phyloP scores from a whole-genome alignment of 2,797 vertebrate genomes.

The Melanogrammus aeglefinus region DNA sequence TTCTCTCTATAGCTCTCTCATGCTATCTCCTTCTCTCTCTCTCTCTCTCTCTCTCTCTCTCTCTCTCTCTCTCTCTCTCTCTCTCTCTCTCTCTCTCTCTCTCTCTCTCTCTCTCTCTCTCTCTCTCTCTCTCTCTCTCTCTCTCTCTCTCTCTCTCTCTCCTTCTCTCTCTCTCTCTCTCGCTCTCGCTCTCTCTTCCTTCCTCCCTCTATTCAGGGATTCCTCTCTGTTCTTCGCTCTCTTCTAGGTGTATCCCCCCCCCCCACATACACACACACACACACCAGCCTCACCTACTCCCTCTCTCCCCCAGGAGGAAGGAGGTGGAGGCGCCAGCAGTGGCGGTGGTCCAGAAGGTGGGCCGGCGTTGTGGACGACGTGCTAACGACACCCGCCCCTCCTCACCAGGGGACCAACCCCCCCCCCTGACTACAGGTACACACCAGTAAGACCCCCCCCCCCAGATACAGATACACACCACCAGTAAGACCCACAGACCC shows the following conservation, averaged over 20 bases:
- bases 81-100: too few relatives aligned
- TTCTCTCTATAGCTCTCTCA: too few relatives aligned
- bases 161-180: too few relatives aligned
- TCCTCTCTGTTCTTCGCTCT: background rate
- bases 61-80: too few relatives aligned
- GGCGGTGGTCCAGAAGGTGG: background rate
- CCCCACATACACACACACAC: background rate
- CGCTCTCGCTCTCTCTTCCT: background rate
- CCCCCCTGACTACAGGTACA: background rate
- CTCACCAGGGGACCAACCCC: background rate
- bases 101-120: too few relatives aligned
- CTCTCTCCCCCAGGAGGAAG: background rate
- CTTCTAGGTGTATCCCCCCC: conserved; percentile 3
- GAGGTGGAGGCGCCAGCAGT: background rate
- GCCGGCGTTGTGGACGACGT: background rate
- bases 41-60: too few relatives aligned
- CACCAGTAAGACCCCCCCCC: background rate
- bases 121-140: background rate
- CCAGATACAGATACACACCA: background rate
- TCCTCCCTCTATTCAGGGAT: background rate
- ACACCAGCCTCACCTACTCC: background rate
- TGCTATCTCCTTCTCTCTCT: too few relatives aligned
- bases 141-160: background rate
- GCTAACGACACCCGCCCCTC: background rate
- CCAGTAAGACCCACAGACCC: background rate